These are phyloP conservation scores for Silvanus unidentatus DNA, from an alignment of 2,888 invertebrate species.

Conservation along the genomic window DNA sequence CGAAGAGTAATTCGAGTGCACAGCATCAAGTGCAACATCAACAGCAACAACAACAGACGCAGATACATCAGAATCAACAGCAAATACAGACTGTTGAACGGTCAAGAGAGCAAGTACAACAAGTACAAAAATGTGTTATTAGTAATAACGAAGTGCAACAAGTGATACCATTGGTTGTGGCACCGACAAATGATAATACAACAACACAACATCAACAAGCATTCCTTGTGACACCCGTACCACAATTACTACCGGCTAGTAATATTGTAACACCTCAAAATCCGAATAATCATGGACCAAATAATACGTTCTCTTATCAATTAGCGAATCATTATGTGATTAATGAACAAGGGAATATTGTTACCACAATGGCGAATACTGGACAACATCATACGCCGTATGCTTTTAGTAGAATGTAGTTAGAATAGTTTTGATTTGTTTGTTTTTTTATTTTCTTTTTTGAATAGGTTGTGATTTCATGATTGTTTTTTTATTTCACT, in stretches of 20 bases:
- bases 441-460: constrained; percentile 4
- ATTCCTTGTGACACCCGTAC: constrained; percentile 60
- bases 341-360: constrained; percentile 46
- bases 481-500: no score
- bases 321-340: constrained; percentile 46
- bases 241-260: constrained; percentile 54
- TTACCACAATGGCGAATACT: constrained; percentile 44
- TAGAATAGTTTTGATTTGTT: constrained; percentile 3
- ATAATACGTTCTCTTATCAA: constrained; percentile 45
- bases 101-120: constrained; percentile 46
- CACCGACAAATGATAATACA: constrained; percentile 43
- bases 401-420: constrained; percentile 45
- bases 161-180: constrained; percentile 59
- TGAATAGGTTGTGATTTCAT: constrained; percentile 11
- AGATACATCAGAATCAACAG: constrained; percentile 38
- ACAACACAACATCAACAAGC: constrained; percentile 53
- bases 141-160: constrained; percentile 51
- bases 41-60: constrained; percentile 44
- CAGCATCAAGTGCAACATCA: constrained; percentile 48
- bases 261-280: constrained; percentile 41
- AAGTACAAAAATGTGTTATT: constrained; percentile 53
- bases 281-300: constrained; percentile 37
- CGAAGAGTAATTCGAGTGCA: constrained; percentile 41
- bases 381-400: constrained; percentile 44
- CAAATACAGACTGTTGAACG: constrained; percentile 47